Percentiles rank a stretch among this genome's conserved stretches.
phyloP scores from a whole-genome alignment of 2,113 vertebrate genomes.

The Cettia cetti region DNA sequence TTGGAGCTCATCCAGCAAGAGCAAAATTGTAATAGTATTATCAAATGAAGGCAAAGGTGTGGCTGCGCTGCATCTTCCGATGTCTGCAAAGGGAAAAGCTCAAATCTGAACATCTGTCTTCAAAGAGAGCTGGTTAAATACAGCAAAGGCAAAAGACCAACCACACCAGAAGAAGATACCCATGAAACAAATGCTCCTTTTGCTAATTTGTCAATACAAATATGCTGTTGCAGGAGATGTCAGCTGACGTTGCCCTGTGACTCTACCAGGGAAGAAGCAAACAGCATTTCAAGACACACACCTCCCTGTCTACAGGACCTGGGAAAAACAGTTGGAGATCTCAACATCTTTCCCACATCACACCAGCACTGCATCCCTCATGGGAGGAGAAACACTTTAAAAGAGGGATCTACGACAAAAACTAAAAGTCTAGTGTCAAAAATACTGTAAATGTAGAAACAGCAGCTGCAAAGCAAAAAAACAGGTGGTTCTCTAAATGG shows the following conservation, averaged over 20 bases:
- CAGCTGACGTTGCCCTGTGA: neutral
- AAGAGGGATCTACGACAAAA: neutral
- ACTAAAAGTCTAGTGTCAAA: neutral
- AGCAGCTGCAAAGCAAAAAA: neutral
- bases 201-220: neutral
- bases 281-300: neutral
- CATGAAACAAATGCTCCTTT: neutral
- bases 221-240: neutral
- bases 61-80: neutral
- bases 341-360: neutral
- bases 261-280: neutral
- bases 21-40: neutral
- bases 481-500: neutral
- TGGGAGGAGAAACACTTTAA: neutral
- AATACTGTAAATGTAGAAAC: neutral
- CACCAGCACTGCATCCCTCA: neutral
- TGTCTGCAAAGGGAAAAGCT: constrained; percentile 7
- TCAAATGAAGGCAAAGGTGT: constrained; percentile 30
- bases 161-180: neutral
- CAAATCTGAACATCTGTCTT: neutral
- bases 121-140: constrained; percentile 7
- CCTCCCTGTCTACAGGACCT: neutral
- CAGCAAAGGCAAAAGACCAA: neutral
- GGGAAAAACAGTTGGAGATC: neutral
- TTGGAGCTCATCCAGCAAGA: neutral